Evolutionary conservation across 2,888 invertebrate species (phyloP).

Genomic region (Clusia tigrina): DNA sequence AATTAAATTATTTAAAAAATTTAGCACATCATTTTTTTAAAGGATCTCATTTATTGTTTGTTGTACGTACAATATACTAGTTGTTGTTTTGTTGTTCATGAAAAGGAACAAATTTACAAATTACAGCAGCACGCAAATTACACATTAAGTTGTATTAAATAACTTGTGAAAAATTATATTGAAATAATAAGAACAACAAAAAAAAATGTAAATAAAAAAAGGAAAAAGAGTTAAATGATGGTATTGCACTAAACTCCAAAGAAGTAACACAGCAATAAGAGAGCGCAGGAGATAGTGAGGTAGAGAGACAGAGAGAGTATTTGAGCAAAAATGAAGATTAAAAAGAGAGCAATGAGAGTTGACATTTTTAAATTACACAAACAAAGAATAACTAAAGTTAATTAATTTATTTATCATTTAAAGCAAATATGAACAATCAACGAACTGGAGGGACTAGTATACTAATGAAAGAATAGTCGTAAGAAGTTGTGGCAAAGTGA

Average conservation of each 20-base stretch:
- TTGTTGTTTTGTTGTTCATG: background rate
- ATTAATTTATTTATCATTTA: background rate
- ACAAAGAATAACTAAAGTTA: too few relatives aligned
- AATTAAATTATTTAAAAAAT: background rate
- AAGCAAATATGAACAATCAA: background rate
- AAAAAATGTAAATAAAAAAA: constrained; percentile 3
- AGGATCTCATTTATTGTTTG: background rate
- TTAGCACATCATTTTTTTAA: background rate
- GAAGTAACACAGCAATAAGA: background rate
- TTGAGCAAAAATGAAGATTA: background rate
- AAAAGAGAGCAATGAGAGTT: too few relatives aligned
- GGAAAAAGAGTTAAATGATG: background rate
- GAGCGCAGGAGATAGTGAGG: background rate
- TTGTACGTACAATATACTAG: background rate
- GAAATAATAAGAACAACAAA: background rate
- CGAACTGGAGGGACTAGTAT: too few relatives aligned
- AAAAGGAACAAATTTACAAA: constrained; percentile 10
- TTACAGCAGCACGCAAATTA: constrained; percentile 19
- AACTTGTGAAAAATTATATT: too few relatives aligned
- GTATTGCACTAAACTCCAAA: background rate
- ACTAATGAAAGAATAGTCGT: too few relatives aligned
- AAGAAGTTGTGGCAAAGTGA: too few relatives aligned
- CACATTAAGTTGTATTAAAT: constrained; percentile 7
- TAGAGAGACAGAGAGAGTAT: background rate
- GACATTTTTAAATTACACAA: too few relatives aligned